Evolutionary conservation across 2,797 vertebrate species (phyloP).

Genomic region (Crenuchus spilurus): DNA sequence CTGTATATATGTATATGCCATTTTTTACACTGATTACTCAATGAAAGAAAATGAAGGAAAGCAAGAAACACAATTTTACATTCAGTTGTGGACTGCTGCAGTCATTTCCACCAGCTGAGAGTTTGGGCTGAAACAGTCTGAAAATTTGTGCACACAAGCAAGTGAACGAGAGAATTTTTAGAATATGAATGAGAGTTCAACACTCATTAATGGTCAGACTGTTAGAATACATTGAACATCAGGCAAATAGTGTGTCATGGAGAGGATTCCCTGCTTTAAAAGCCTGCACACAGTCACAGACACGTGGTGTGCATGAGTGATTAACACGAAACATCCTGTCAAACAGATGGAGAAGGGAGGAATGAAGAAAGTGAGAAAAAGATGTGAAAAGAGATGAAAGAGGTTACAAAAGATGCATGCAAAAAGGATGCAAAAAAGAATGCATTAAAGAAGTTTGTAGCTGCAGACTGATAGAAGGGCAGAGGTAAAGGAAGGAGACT

Average conservation of each 20-base stretch:
- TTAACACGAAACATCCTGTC: constrained; percentile 8
- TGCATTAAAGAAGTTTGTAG: background rate
- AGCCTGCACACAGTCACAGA: background rate
- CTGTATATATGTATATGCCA: too few species aligned
- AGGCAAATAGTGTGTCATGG: constrained; percentile 9
- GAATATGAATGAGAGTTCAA: background rate
- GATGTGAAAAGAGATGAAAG: constrained; percentile 8
- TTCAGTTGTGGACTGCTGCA: too few species aligned
- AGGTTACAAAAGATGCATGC: background rate
- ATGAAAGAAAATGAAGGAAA: too few species aligned
- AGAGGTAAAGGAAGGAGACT: background rate
- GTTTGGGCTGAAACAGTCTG: background rate
- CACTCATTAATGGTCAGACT: constrained; percentile 6
- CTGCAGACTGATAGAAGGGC: background rate
- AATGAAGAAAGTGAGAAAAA: constrained; percentile 37
- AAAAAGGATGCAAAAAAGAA: background rate
- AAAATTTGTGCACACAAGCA: background rate
- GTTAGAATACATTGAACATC: background rate
- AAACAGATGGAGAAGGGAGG: constrained; percentile 30
- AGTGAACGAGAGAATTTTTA: background rate
- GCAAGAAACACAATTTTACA: too few species aligned
- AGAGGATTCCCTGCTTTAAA: constrained; percentile 46
- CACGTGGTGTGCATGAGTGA: background rate
- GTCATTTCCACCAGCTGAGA: too few species aligned
- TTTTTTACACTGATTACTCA: too few species aligned